Conservation (phyloP, 2,888 invertebrate genomes). For the Phragmatobia fuliginosa region DNA sequence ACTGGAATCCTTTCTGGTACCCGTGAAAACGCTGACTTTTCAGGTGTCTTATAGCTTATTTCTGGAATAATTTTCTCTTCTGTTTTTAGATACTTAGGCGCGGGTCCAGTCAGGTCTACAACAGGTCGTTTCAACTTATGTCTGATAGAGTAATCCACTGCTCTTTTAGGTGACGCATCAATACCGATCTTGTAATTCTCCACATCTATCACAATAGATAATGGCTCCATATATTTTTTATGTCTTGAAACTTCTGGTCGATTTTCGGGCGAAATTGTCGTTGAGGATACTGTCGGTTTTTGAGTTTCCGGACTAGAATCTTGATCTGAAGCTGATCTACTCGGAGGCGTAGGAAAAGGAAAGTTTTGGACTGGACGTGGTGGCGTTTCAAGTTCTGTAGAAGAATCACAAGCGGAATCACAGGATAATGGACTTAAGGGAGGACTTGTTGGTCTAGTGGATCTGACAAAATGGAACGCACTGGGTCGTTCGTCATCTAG, state of each 20-base stretch:
- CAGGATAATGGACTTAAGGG: conserved; percentile 91
- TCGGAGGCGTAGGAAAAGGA: conserved; percentile 87
- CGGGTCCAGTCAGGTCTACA: conserved; percentile 65
- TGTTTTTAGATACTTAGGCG: conserved; percentile 66
- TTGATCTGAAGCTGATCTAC: conserved; percentile 86
- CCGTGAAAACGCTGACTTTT: conserved; percentile 69
- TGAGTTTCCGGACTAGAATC: conserved; percentile 84
- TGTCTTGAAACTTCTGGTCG: conserved; percentile 70
- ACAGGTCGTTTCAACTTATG: conserved; percentile 76
- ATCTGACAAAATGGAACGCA: conserved; percentile 78
- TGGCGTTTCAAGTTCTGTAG: conserved; percentile 84
- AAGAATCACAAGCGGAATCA: conserved; percentile 89
- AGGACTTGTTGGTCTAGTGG: conserved; percentile 87
- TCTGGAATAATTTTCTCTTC: conserved; percentile 61
- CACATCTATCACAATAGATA: conserved; percentile 82
- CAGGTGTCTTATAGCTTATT: conserved; percentile 49
- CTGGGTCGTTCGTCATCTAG: conserved; percentile 80
- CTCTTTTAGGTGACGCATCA: conserved; percentile 81
- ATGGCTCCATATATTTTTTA: conserved; percentile 79
- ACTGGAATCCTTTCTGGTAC: conserved; percentile 58
- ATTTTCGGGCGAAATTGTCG: conserved; percentile 82
- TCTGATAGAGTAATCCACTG: conserved; percentile 80
- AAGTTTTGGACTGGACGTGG: conserved; percentile 78
- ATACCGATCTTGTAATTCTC: conserved; percentile 83
- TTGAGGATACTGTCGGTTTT: conserved; percentile 84